These are phyloP conservation scores for Hepsetus odoe DNA, from an alignment of 2,113 vertebrate species.

Conservation along the genomic window DNA sequence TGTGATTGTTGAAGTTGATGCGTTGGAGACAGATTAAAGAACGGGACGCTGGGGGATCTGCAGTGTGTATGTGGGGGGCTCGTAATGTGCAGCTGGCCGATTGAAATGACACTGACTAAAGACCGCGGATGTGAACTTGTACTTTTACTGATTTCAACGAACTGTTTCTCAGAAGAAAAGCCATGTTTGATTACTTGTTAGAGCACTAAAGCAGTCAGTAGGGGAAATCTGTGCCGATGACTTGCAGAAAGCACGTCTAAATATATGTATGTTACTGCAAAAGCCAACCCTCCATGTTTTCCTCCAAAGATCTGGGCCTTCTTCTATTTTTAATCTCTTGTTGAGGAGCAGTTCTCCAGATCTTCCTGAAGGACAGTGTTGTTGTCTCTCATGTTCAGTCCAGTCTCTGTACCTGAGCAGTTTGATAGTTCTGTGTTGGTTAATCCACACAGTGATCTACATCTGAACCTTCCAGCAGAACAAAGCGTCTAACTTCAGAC, in stretches of 20 bases:
- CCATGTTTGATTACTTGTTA: not conserved
- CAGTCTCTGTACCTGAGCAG: no score
- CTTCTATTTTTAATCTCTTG: no score
- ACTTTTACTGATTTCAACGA: conserved; percentile 19
- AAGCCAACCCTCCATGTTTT: no score
- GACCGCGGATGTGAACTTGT: conserved; percentile 36
- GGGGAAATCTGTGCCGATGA: not conserved
- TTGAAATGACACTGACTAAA: not conserved
- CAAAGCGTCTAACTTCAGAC: no score
- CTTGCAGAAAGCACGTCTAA: not conserved
- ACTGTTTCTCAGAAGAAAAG: not conserved
- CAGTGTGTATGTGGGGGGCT: not conserved
- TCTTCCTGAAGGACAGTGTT: no score
- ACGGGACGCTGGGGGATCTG: not conserved
- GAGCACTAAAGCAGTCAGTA: not conserved
- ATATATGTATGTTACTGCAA: no score
- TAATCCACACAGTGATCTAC: no score
- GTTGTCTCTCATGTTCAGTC: no score
- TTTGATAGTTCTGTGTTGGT: no score
- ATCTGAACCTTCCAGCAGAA: no score
- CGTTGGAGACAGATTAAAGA: conserved; percentile 23
- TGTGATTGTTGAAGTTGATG: not conserved
- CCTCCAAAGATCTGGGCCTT: no score
- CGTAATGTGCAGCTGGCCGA: conserved; percentile 19
- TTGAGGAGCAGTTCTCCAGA: no score